Base-by-base conservation (phyloP, 2,888 invertebrate genomes). In the Eupithecia vulgata region DNA sequence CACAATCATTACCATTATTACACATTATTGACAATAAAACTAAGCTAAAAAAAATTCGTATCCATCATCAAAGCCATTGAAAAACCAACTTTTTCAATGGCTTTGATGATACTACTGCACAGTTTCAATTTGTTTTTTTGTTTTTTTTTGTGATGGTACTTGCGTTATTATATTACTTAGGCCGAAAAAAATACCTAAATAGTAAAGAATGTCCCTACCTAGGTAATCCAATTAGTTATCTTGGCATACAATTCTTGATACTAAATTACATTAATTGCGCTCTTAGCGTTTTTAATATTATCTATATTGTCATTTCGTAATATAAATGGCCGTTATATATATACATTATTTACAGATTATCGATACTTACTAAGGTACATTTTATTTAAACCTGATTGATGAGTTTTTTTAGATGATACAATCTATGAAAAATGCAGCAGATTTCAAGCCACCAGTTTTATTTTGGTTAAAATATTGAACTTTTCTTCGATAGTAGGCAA, bases 231-330 rank as follows among this genome's bases (percentile, higher is more conserved):
- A n/a, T 40, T 37, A 21, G 37, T 65, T 37, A 65, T 34, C 67
- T 70, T 69, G 62, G 52, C 48, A 69, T 72, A 57, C n/a, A 42
- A 30, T 61, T 59, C 42, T 66, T 45, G 30, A 62, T 67, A 73
- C n/a, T 48, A 48, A 62, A 68, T 71, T 75, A 73, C 61, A 71
- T 68, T 78, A 74, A 72, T 70, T 72, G 74, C 72, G 81, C 81
- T 82, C 80, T 77, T 74, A 81, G 81, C 81, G 79, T 74, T 40
- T 75, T 74, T 78, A 76, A 78, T 45, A 72, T 75, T 79, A 77
- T 74, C 81, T 81, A 80, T 81, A 82, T 82, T 81, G 81, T 82
- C 79, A 79, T 79, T 78, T 76, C 76, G 81, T 81, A 79, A 78
- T 80, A 73, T 77, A 75, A 73, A 80, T 79, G 80, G 80, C 80